These are phyloP conservation scores for Phainopepla nitens DNA, from an alignment of 2,113 vertebrate genomes.

Conservation along the genomic window DNA sequence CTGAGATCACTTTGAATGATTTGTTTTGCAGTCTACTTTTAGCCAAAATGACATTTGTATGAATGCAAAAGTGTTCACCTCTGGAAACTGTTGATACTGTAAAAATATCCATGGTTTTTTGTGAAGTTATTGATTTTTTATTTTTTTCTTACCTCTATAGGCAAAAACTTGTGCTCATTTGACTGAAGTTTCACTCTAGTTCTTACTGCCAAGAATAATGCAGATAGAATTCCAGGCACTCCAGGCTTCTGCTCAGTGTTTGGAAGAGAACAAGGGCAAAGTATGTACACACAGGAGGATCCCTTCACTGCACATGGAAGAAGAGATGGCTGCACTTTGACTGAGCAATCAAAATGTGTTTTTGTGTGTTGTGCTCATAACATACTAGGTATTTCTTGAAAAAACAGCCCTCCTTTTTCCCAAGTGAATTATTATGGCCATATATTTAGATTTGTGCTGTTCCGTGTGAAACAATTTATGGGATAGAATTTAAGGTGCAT, in stretches of 20 bases:
- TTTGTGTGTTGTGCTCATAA: not conserved
- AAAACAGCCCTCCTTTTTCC: not conserved
- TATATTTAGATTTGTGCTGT: not conserved
- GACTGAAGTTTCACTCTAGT: not conserved
- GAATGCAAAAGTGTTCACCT: not conserved
- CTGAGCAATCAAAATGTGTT: not conserved
- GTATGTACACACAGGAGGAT: not conserved
- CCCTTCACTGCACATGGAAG: rapidly evolving
- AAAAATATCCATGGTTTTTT: not conserved
- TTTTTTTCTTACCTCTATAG: not conserved
- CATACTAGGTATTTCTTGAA: rapidly evolving
- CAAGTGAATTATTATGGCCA: not conserved
- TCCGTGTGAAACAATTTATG: not conserved
- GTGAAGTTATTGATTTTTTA: not conserved
- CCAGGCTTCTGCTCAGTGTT: not conserved
- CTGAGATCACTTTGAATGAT: not conserved
- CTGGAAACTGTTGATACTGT: not conserved
- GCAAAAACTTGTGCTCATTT: not conserved
- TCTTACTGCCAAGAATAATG: not conserved
- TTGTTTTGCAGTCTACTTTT: not conserved
- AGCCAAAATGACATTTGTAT: not conserved
- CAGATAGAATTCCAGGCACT: not conserved
- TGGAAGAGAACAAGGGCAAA: not conserved
- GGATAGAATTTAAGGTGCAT: not conserved
- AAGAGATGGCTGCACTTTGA: not conserved